Conservation (phyloP, 2,888 invertebrate genomes). For the Chymomyza caudatula region DNA sequence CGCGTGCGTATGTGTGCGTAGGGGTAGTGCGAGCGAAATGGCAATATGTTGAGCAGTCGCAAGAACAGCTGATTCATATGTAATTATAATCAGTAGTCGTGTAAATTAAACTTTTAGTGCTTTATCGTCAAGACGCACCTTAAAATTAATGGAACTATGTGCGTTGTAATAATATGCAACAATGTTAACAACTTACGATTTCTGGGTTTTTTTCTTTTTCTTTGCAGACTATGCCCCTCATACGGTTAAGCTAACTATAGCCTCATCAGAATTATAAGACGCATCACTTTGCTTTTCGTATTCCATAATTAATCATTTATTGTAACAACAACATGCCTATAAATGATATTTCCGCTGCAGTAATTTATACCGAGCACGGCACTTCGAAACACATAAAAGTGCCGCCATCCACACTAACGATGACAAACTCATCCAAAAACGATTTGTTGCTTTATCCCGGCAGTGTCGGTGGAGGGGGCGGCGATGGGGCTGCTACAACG, state of each 20-base stretch:
- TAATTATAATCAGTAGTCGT: constrained; percentile 14
- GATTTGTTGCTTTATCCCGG: constrained; percentile 24
- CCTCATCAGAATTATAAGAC: constrained; percentile 45
- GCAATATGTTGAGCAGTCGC: constrained; percentile 36
- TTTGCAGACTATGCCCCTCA: constrained; percentile 42
- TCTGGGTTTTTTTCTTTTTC: neutral
- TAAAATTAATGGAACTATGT: constrained; percentile 20
- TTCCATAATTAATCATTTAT: constrained; percentile 16
- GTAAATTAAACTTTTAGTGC: neutral
- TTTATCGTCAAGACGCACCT: constrained; percentile 12
- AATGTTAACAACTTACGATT: neutral
- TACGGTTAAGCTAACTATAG: constrained; percentile 46
- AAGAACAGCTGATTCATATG: constrained; percentile 46
- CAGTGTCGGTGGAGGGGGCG: constrained; percentile 25
- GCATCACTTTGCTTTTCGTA: constrained; percentile 34
- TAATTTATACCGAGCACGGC: constrained; percentile 53
- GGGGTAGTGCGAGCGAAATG: constrained; percentile 38
- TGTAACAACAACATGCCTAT: constrained; percentile 45
- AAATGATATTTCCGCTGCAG: constrained; percentile 52
- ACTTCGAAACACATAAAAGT: constrained; percentile 36
- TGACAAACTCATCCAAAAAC: constrained; percentile 46
- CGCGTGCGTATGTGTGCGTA: constrained; percentile 28
- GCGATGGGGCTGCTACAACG: constrained; percentile 14
- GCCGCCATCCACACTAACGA: constrained; percentile 17
- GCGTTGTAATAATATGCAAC: constrained; percentile 1